Evolutionary conservation across 2,888 invertebrate species (phyloP).

Genomic region (Acronicta leporina): DNA sequence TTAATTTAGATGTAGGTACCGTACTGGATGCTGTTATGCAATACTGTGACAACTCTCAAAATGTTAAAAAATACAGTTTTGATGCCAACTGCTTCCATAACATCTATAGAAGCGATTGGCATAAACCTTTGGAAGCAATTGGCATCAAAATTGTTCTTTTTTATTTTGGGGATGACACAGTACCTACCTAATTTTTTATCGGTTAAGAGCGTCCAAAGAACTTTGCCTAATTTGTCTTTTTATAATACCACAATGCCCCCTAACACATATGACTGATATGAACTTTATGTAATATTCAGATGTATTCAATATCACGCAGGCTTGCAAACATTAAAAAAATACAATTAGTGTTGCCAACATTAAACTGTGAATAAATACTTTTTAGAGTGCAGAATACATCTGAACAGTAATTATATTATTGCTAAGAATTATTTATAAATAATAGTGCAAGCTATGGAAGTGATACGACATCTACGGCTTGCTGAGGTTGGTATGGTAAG

Average conservation of each 20-base stretch:
- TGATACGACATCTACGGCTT: constrained; percentile 66
- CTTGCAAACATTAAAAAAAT: constrained; percentile 37
- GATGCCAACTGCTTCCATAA: too few relatives aligned
- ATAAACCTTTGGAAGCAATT: too few relatives aligned
- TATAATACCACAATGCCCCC: constrained; percentile 40
- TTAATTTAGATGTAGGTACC: too few relatives aligned
- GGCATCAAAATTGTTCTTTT: too few relatives aligned
- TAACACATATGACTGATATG: constrained; percentile 69
- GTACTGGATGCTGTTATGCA: too few relatives aligned
- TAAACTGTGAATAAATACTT: constrained; percentile 34
- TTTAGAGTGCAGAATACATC: constrained; percentile 60
- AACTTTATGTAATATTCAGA: constrained; percentile 55
- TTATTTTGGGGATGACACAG: too few relatives aligned
- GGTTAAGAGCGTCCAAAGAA: too few relatives aligned
- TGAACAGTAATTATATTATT: constrained; percentile 65
- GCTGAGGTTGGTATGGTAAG: constrained; percentile 51
- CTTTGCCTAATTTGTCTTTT: constrained; percentile 24
- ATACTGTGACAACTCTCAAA: too few relatives aligned
- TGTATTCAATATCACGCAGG: constrained; percentile 52
- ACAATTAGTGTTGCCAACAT: constrained; percentile 42
- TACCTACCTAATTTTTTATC: too few relatives aligned
- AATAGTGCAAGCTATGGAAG: constrained; percentile 86
- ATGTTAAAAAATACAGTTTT: too few relatives aligned
- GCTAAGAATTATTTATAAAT: constrained; percentile 73
- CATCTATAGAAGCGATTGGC: too few relatives aligned